Base-by-base conservation (phyloP, 2,888 invertebrate species). In the Cerastis leucographa region DNA sequence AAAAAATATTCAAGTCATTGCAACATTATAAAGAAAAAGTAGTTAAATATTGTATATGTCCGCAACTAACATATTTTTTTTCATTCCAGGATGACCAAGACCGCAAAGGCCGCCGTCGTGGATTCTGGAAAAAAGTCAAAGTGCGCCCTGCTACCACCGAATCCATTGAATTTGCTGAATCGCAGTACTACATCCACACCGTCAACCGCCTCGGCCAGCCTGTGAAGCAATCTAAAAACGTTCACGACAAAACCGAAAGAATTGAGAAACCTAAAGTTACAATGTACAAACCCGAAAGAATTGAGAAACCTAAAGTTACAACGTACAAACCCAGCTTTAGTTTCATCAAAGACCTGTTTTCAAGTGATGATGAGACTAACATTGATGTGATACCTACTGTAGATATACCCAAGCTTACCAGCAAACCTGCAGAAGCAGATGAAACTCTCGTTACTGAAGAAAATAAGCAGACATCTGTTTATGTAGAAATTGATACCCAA, bases 151-250 rank as follows among this genome's bases (percentile, higher is more conserved):
- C 93, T 17, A 90, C 91, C 64, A 90, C 94, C 8, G 98, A 98
- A 92, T 97, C 97, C 42, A 97, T 98, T 71, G 98, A 98, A 90
- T 97, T 97, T 0, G 98, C 98, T 0, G 98, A 98, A 92, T 98
- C 98, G 0, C 98, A 98, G 93, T 96, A 96, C 89, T 97, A 96
- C 87, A 84, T 93, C 6, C 98, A 97, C 89, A 97, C 98, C 49
- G 97, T 97, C 9, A 95, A 97, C 83, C 94, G 96, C 79, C 92
- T 97, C 8, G 94, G 94, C 65, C 92, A 94, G 85, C 84, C 91
- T 12, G 84, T 94, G 25, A 89, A 90, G 66, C 83, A 76, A 67
- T 89, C 92, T 29, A 93, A 93, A 83, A 88, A 86, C 35, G 80
- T 87, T 11, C 91, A 94, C 74, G 92, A 92, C 9, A 95, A 95